Percentiles rank a stretch among this genome's conserved stretches.
phyloP scores from a whole-genome alignment of 2,797 vertebrate genomes.

The Epinephelus awoara region DNA sequence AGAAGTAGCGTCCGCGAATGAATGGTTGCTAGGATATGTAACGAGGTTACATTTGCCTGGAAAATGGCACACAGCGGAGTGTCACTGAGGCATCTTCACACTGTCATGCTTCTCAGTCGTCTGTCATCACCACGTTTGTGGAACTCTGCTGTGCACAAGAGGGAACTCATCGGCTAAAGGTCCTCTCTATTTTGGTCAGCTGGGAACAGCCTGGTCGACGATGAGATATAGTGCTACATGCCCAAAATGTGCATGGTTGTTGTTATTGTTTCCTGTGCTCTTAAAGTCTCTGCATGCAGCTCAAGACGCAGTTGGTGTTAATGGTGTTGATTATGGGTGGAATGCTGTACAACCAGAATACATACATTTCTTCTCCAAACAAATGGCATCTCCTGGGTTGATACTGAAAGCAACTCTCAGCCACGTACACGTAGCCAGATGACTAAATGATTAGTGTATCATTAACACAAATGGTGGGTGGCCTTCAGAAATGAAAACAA shows the following conservation, averaged over 20 bases:
- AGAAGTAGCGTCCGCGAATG: neutral
- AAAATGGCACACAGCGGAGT: conserved; percentile 29
- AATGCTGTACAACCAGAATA: conserved; percentile 8
- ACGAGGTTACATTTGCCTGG: conserved; percentile 14
- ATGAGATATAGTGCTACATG: conserved; percentile 32
- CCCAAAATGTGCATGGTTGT: conserved; percentile 22
- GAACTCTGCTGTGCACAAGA: conserved; percentile 36
- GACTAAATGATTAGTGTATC: neutral
- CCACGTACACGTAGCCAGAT: neutral
- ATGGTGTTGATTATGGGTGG: conserved; percentile 1
- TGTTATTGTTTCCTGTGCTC: conserved; percentile 1
- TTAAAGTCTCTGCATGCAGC: neutral
- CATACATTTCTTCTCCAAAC: neutral
- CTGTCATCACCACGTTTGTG: conserved; percentile 72
- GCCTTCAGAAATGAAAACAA: neutral
- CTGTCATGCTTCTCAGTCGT: conserved; percentile 52
- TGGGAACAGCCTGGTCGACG: conserved; percentile 40
- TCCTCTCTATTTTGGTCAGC: conserved; percentile 72
- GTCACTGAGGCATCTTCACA: conserved; percentile 54
- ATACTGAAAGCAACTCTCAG: neutral
- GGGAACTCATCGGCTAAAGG: conserved; percentile 59
- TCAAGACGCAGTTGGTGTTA: neutral
- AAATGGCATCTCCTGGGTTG: neutral
- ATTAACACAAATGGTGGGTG: conserved; percentile 5
- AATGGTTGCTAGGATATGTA: neutral